Base-by-base conservation (phyloP, 2,113 vertebrate species). In the Austrofundulus limnaeus region DNA sequence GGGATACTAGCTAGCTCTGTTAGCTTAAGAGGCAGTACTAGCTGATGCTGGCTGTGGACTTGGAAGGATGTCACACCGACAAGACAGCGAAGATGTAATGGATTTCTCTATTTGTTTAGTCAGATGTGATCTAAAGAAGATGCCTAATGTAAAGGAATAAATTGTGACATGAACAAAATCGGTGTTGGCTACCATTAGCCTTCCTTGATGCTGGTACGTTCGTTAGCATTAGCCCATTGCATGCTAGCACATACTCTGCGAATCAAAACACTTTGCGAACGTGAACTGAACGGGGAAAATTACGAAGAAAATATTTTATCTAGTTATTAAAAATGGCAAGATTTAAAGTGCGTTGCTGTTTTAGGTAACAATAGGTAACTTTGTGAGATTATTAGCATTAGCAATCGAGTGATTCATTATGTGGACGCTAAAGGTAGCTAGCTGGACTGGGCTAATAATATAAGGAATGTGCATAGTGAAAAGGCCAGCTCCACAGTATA, bases 161-260 rank as follows among this genome's bases (percentile, higher is more conserved):
- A 16, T 10, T 23, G 43, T 23, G 62, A 62, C 57, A 20, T 47
- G 2, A 8, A 55, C 11, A 42, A 1, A n/a, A 21, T 11, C 63
- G 17, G 12, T 55, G 64, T 19, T 80, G 57, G 83, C 64, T 57
- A 39, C 48, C 41, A 21, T 14, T 85, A 84, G 83, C 81, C 51
- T 57, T 28, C n/a, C n/a, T n/a, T 9, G 43, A 31, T 28, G 56
- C 45, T 72, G 28, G 45, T 34, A 52, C 56, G 61, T 53, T 61
- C 72, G 80, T 63, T 58, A 62, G 52, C 73, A 17, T 75, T 84
- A 83, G 75, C 75, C 17, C 13, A 5, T n/a, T n/a, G n/a, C n/a
- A n/a, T 48, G 61, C 62, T 81, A 67, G 25, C 70, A 8, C 31
- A 34, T 10, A 15, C 1, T 51, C 58, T 20, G 2, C 47, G 48